A percentile compares a stretch with the other conserved stretches of the same genome.
Evolutionary conservation across 2,113 vertebrate genomes (phyloP).

Genomic region (Hymenochirus boettgeri): DNA sequence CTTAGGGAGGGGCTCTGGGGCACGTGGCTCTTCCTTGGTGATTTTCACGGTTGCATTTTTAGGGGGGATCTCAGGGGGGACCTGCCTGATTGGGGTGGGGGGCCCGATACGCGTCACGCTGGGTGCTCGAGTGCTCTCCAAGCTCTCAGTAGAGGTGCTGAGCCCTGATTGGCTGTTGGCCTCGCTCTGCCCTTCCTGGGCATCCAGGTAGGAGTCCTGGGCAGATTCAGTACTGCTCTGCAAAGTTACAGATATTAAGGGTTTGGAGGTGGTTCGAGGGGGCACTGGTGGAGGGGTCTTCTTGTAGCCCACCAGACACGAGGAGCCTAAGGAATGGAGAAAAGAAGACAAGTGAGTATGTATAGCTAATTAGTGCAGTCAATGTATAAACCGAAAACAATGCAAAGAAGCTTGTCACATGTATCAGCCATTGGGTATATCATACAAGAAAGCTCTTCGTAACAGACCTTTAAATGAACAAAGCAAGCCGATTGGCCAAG

Average conservation of each 20-base stretch:
- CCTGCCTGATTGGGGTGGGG: slow-evolving; percentile 65
- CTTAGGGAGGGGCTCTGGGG: slow-evolving; percentile 72
- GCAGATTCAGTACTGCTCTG: slow-evolving; percentile 98
- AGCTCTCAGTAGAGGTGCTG: slow-evolving; percentile 95
- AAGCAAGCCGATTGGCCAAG: no score
- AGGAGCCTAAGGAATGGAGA: slow-evolving; percentile 71
- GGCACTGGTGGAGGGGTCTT: slow-evolving; percentile 94
- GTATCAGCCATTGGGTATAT: background rate
- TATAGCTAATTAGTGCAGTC: background rate
- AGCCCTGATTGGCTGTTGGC: slow-evolving; percentile 93
- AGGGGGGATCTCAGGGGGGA: slow-evolving; percentile 68
- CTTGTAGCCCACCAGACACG: slow-evolving; percentile 95
- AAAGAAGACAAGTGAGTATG: slow-evolving; percentile 23
- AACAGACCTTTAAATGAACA: no score
- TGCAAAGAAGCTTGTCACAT: background rate
- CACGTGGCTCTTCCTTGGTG: slow-evolving; percentile 71
- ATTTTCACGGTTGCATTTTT: slow-evolving; percentile 75
- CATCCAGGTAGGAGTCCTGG: slow-evolving; percentile 95
- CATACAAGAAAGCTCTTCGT: background rate
- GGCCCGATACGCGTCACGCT: slow-evolving; percentile 75
- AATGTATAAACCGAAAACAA: background rate
- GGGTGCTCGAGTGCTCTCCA: slow-evolving; percentile 90
- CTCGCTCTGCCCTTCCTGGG: slow-evolving; percentile 89
- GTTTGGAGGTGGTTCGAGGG: slow-evolving; percentile 94
- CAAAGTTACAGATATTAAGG: slow-evolving; percentile 96